These are phyloP conservation scores for Ectemnius lituratus DNA, from an alignment of 2,888 invertebrate species.

Conservation along the genomic window DNA sequence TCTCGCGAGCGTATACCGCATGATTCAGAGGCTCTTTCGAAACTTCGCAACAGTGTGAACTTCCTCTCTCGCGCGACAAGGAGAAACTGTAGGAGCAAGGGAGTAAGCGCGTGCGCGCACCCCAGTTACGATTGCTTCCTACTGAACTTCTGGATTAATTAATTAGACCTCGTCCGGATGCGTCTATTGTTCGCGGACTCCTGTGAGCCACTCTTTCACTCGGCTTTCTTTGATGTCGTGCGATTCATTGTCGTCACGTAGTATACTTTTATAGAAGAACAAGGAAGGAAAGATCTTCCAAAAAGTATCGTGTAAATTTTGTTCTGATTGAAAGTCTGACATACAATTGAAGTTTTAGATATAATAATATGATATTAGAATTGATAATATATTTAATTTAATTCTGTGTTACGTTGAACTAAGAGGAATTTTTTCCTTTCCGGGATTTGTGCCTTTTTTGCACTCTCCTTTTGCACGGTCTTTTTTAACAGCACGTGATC, in stretches of 20 bases:
- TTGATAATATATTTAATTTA: no score
- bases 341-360: no score
- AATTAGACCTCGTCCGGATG: slow-evolving; percentile 15
- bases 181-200: slow-evolving; percentile 1
- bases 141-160: slow-evolving; percentile 34
- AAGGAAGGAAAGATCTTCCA: no score
- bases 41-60: slow-evolving; percentile 26
- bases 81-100: not conserved
- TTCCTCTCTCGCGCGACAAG: slow-evolving; percentile 19
- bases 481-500: no score
- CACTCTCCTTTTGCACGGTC: no score
- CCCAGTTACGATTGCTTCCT: slow-evolving; percentile 16
- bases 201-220: not conserved
- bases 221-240: slow-evolving; percentile 3
- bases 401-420: no score
- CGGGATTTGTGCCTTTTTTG: no score
- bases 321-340: no score
- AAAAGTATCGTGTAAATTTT: no score
- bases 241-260: not conserved
- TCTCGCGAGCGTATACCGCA: no score
- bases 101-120: not conserved
- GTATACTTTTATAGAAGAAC: not conserved
- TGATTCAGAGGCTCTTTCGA: slow-evolving; percentile 19
- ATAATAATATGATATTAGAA: no score
- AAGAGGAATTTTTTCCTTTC: no score